phyloP scores from a whole-genome alignment of 2,113 vertebrate species.

The Odobenus rosmarus region DNA sequence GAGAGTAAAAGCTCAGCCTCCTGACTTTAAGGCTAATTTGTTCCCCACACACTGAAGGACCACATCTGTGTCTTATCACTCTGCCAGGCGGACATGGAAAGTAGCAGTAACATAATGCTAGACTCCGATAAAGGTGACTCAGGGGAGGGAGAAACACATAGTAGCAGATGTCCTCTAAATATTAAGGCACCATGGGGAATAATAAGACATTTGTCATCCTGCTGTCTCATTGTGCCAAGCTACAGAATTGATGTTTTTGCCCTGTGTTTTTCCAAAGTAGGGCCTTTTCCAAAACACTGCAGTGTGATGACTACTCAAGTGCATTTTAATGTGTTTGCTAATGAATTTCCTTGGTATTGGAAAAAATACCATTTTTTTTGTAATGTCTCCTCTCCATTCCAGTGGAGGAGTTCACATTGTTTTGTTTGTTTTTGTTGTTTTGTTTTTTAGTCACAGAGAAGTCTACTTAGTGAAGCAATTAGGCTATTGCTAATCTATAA shows the following conservation, averaged over 20 bases:
- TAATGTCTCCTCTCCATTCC: conserved; percentile 6
- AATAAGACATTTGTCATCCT: conserved; percentile 59
- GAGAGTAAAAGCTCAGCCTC: neutral
- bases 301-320: neutral
- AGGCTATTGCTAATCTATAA: neutral
- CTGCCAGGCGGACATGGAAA: neutral
- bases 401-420: conserved; percentile 14
- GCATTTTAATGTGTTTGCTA: conserved; percentile 59
- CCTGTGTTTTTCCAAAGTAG: conserved; percentile 62
- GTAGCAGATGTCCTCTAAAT: conserved; percentile 58
- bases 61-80: neutral
- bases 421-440: neutral
- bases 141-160: neutral
- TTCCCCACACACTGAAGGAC: neutral
- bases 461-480: neutral
- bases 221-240: conserved; percentile 41
- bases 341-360: conserved; percentile 44
- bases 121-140: conserved; percentile 26
- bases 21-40: neutral
- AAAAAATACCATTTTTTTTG: conserved; percentile 52
- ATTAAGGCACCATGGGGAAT: conserved; percentile 35
- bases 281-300: conserved; percentile 53
- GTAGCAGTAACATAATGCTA: neutral
- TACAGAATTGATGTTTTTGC: neutral
- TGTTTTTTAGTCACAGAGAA: conserved; percentile 1